Base-by-base conservation (phyloP, 2,888 invertebrate species). In the Scelioninae gen. 1 region DNA sequence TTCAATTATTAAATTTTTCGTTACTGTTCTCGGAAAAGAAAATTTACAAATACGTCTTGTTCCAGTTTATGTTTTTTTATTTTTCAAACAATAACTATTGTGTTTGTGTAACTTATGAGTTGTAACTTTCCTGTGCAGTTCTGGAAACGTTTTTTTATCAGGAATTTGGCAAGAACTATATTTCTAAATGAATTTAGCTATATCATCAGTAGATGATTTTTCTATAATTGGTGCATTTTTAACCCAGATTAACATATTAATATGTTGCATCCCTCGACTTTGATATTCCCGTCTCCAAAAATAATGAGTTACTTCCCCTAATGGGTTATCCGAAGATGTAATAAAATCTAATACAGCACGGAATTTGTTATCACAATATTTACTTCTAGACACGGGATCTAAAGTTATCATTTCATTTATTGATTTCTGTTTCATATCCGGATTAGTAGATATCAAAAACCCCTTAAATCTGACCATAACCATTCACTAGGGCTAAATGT, bases 341-440 rank as follows among this genome's bases (percentile, higher is more conserved):
- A 80, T 45, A 63, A 90, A 90, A 29, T 88, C 87, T 31, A 90
- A 68, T 83, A 89, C 88, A 7, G 86, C 86, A n/a, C 82, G 23
- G 82, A 90, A 90, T 79, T 89, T 89, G 29, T 86, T 89, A 32
- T 89, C 87, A 51, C 90, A 86, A 85, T 89, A 90, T 53, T 89
- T 77, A 5, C 53, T 29, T 13, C 51, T 53, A 29, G 51, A 53
- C 23, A 66, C 49, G 9, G 53, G 65, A 29, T 66, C 88, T 9
- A 68, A 68, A 13, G 88, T 87, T 49, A 90, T 87, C 11, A 90
- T 77, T 79, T 88, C 88, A 76, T 43, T 62, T 9, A 40, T 45
- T 13, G 78, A 58, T 40, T 51, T 60, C 43, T 87, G 87, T 10
- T 83, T 81, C 72, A 86, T 80, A 16, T 85, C 74, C 63, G 68